These are phyloP conservation scores for Stegostoma tigrinum DNA, from an alignment of 2,113 vertebrate genomes.

Conservation along the genomic window DNA sequence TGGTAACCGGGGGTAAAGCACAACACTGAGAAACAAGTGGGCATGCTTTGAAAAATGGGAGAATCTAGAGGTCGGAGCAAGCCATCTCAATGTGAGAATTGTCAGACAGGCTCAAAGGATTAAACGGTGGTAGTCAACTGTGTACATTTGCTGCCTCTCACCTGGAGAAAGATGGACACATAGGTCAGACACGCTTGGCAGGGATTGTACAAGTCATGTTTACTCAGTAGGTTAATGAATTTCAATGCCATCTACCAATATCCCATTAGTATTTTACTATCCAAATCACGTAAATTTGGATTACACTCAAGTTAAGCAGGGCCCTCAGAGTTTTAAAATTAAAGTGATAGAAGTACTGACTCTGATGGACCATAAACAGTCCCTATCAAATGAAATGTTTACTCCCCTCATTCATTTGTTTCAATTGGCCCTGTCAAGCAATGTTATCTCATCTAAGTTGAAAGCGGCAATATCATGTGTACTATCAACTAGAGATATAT, in stretches of 20 bases:
- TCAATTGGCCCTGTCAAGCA: conserved; percentile 34
- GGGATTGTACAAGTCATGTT: background rate
- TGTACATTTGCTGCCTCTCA: background rate
- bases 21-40: background rate
- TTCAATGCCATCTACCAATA: background rate
- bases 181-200: background rate
- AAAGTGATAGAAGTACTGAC: conserved; percentile 8
- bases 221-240: background rate
- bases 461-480: conserved; percentile 14
- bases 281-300: background rate
- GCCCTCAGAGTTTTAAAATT: background rate
- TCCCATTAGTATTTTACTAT: background rate
- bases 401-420: conserved; percentile 22
- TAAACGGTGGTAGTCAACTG: background rate
- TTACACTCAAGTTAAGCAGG: background rate
- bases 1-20: too few relatives aligned
- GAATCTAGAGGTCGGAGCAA: background rate
- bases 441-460: conserved; percentile 32
- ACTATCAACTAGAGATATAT: conserved; percentile 24
- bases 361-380: conserved; percentile 16
- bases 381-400: conserved; percentile 18
- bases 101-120: background rate
- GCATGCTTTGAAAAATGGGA: background rate
- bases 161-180: background rate
- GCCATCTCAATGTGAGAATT: background rate